phyloP scores from a whole-genome alignment of 2,797 vertebrate species.

The Hydrophis major region DNA sequence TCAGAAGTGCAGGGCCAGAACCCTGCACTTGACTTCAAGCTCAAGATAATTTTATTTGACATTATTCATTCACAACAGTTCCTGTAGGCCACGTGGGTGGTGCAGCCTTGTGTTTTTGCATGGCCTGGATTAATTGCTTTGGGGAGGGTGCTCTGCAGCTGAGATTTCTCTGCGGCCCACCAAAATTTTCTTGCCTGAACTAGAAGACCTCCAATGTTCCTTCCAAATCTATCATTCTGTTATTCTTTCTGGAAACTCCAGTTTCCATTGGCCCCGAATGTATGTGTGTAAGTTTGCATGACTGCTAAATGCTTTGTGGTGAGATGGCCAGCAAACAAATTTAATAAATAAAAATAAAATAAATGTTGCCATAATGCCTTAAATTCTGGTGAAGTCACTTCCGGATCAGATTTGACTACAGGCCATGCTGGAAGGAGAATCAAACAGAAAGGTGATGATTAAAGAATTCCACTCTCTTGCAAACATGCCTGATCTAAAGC shows the following conservation, averaged over 20 bases:
- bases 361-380: background rate
- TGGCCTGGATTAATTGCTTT: no score
- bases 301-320: background rate
- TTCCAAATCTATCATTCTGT: background rate
- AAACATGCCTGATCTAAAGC: background rate
- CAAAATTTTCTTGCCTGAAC: background rate
- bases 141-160: no score
- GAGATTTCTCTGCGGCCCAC: no score
- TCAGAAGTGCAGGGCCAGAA: no score
- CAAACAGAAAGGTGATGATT: background rate
- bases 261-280: fast-evolving
- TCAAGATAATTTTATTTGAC: no score
- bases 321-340: background rate
- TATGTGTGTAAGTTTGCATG: background rate
- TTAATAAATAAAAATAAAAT: background rate
- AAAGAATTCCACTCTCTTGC: background rate
- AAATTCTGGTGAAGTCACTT: background rate
- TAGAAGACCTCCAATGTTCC: background rate
- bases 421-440: background rate
- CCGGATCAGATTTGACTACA: background rate
- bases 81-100: no score
- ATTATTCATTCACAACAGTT: no score
- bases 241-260: background rate
- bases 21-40: no score
- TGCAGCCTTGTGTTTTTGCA: no score